Conservation (phyloP, 2,113 vertebrate genomes). For the Menidia beryllina region DNA sequence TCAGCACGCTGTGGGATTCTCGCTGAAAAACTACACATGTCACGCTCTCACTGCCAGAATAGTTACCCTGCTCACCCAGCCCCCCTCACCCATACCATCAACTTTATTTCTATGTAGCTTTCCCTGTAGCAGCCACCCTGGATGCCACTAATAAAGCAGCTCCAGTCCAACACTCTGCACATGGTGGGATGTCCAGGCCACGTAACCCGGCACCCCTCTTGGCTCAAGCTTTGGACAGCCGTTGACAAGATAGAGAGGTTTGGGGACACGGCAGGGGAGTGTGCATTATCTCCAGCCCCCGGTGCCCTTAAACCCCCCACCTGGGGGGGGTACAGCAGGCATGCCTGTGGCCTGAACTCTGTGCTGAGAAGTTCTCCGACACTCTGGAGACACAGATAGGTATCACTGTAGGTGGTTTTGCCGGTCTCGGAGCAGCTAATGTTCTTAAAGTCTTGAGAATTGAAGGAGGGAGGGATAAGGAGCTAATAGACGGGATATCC, state of each 20-base stretch:
- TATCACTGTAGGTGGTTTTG: conserved; percentile 42
- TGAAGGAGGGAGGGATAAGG: conserved; percentile 50
- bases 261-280: conserved; percentile 62
- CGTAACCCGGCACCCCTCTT: conserved; percentile 64
- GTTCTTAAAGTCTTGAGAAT: conserved; percentile 58
- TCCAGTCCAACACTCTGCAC: conserved; percentile 69
- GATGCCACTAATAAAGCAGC: conserved; percentile 75
- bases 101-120: conserved; percentile 71
- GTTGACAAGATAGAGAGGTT: conserved; percentile 75
- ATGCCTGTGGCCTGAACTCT: conserved; percentile 49
- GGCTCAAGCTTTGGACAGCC: conserved; percentile 64
- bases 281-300: conserved; percentile 64
- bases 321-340: conserved; percentile 59
- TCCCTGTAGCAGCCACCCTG: conserved; percentile 46
- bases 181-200: conserved; percentile 49
- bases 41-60: conserved; percentile 65
- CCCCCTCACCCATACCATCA: conserved; percentile 3
- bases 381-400: conserved; percentile 44
- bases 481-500: conserved; percentile 58
- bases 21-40: conserved; percentile 68
- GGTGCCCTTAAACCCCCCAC: conserved; percentile 39
- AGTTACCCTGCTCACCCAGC: conserved; percentile 37
- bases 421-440: conserved; percentile 53
- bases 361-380: conserved; percentile 34
- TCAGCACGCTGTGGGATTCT: conserved; percentile 55